These are phyloP conservation scores for Plebejus melissa DNA, from an alignment of 2,888 invertebrate genomes.

Conservation along the genomic window DNA sequence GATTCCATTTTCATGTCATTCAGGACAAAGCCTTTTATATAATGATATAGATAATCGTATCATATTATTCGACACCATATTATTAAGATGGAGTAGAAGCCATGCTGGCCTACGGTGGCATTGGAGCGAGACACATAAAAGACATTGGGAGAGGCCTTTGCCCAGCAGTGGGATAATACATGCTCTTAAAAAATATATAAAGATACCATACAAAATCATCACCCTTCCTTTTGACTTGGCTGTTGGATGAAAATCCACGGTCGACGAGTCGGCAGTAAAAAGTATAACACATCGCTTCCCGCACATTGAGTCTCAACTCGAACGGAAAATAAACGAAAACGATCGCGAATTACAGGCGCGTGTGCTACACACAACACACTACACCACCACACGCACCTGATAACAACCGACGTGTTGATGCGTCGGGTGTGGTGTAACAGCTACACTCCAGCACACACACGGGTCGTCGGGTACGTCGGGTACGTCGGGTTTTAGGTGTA, in stretches of 20 bases:
- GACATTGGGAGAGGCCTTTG: too few species aligned
- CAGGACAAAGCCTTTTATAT: too few species aligned
- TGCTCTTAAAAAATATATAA: too few species aligned
- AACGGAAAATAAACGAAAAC: conserved; percentile 9
- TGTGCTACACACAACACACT: not conserved
- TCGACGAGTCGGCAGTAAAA: not conserved
- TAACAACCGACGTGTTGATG: not conserved
- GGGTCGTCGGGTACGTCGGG: too few species aligned
- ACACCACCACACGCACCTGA: not conserved
- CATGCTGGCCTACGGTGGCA: too few species aligned
- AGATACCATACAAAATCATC: not conserved
- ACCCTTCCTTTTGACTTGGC: not conserved
- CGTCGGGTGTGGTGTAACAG: not conserved
- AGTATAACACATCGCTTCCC: not conserved
- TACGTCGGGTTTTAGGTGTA: too few species aligned
- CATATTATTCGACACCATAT: not conserved
- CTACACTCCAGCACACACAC: not conserved
- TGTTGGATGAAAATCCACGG: not conserved
- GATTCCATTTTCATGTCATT: too few species aligned
- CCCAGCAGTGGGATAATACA: too few species aligned
- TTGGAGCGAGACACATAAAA: too few species aligned
- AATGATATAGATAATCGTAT: too few species aligned
- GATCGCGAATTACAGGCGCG: not conserved
- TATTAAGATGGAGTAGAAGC: too few species aligned
- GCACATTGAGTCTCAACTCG: not conserved